These are phyloP conservation scores for Mylabris sibirica DNA, from an alignment of 2,888 invertebrate genomes.

Conservation along the genomic window DNA sequence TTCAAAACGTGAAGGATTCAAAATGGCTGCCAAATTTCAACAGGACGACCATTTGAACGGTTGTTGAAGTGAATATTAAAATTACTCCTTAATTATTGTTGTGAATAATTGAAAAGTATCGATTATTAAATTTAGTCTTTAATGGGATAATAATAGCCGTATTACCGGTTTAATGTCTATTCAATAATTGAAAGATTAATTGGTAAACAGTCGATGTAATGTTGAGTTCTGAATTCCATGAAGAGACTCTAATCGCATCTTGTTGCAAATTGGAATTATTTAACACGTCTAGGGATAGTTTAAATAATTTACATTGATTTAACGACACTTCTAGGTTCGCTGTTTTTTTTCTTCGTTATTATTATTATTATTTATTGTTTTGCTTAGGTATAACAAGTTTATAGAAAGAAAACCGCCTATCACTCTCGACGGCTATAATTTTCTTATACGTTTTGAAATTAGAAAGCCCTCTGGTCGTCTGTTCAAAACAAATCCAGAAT, in stretches of 20 bases:
- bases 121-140: slow-evolving; percentile 1
- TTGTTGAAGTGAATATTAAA: background rate
- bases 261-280: background rate
- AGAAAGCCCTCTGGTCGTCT: background rate
- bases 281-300: background rate
- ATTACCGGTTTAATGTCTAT: background rate
- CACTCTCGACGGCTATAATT: background rate
- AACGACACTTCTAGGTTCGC: background rate
- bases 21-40: slow-evolving; percentile 57
- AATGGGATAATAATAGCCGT: slow-evolving; percentile 4
- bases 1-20: slow-evolving; percentile 64
- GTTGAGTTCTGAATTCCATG: background rate
- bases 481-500: background rate
- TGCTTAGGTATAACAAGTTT: background rate
- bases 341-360: background rate
- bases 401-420: background rate
- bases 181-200: slow-evolving; percentile 12
- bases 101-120: background rate
- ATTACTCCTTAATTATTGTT: background rate
- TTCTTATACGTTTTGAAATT: background rate
- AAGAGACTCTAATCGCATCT: background rate
- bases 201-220: slow-evolving; percentile 10
- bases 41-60: slow-evolving; percentile 28
- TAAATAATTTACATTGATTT: no score
- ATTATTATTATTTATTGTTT: background rate